Percentiles rank a stretch among this genome's conserved stretches.
These are phyloP conservation scores for Mustela nigripes DNA, from an alignment of 2,113 vertebrate species.

Conservation along the genomic window DNA sequence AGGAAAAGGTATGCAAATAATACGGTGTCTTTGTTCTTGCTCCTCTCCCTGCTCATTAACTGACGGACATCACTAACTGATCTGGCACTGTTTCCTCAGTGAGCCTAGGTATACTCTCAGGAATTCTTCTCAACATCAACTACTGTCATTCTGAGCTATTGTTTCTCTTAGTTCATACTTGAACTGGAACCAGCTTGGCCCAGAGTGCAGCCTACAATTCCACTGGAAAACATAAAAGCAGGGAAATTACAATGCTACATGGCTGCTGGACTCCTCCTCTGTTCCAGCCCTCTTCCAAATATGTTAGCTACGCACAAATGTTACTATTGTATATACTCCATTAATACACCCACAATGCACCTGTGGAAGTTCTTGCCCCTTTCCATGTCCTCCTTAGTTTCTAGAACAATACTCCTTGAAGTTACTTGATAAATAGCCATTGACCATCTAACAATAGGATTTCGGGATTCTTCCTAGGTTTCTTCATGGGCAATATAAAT, in stretches of 20 bases:
- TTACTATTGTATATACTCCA: neutral
- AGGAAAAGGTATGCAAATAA: neutral
- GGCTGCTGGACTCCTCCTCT: neutral
- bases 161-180: neutral
- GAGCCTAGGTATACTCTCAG: neutral
- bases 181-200: neutral
- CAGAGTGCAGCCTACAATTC: neutral
- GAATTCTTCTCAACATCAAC: conserved; percentile 17
- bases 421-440: neutral
- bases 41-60: neutral
- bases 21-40: neutral
- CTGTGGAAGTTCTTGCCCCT: neutral
- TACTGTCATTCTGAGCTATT: neutral
- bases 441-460: neutral
- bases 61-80: neutral
- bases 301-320: neutral
- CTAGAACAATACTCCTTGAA: conserved; percentile 1
- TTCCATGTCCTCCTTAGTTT: neutral
- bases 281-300: neutral
- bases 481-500: neutral
- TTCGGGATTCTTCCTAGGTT: neutral
- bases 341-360: neutral
- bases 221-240: neutral
- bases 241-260: neutral
- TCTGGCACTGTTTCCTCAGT: neutral